A percentile compares a stretch with the other conserved stretches of the same genome.
phyloP scores from a whole-genome alignment of 2,797 vertebrate genomes.

The Sebastes variabilis region DNA sequence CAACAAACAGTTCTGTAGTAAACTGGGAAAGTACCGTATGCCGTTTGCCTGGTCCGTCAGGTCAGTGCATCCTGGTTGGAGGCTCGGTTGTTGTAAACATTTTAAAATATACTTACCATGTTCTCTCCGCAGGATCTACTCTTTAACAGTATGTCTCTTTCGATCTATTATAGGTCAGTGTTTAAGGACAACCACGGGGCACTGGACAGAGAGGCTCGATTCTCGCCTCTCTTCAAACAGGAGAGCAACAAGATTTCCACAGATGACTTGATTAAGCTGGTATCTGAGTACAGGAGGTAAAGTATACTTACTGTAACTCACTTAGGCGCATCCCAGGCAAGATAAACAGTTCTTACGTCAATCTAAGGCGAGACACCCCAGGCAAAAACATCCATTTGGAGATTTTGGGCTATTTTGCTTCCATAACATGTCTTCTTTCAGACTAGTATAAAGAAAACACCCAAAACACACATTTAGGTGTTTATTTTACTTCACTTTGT shows the following conservation, averaged over 20 bases:
- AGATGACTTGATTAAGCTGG: slow-evolving; percentile 94
- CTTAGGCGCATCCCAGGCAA: not conserved
- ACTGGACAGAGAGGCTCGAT: slow-evolving; percentile 94
- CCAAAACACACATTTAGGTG: no score
- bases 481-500: no score
- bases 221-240: slow-evolving; percentile 97
- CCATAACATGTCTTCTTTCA: no score
- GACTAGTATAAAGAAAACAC: rapidly evolving
- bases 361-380: not conserved
- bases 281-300: slow-evolving; percentile 93
- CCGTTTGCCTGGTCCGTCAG: slow-evolving; percentile 97
- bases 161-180: slow-evolving; percentile 83
- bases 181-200: slow-evolving; percentile 98
- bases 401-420: no score
- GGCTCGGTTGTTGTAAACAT: not conserved
- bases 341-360: not conserved
- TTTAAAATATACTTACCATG: not conserved
- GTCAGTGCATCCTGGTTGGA: slow-evolving; percentile 77
- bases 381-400: no score
- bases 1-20: slow-evolving; percentile 96
- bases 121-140: not conserved
- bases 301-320: not conserved
- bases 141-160: not conserved
- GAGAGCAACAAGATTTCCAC: slow-evolving; percentile 96
- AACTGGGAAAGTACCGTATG: slow-evolving; percentile 96